Base-by-base conservation (phyloP, 2,888 invertebrate species). In the Parthenolecanium corni region DNA sequence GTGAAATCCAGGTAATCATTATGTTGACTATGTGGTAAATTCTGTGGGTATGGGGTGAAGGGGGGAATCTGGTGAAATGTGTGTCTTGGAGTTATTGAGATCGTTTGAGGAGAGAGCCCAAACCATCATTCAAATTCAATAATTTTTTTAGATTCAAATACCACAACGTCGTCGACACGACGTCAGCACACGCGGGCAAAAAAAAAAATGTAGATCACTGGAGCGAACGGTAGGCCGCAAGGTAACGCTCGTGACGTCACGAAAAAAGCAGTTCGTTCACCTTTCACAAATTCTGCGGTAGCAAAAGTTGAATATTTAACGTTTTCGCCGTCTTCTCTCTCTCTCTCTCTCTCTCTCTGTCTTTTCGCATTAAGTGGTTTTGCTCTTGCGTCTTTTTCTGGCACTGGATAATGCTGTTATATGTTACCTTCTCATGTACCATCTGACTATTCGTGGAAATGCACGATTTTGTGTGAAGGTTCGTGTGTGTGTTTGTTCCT, bases 201-300 rank as follows among this genome's bases (percentile, higher is more conserved):
- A 31, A 31, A 31, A 31, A 31, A 51, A 61, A 61, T 61, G 24
- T 61, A 47, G 61, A 61, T 61, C 61, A 61, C 49, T 61, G 49
- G 61, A 61, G 49, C 49, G 61, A 61, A 49, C 49, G 42, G n/a
- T 31, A 44, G 24, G 58, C 58, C 44, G 36, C 52, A 52, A 52
- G 52, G 52, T 52, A 52, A 54, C 40, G 54, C 24, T 54, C 16
- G 40, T 54, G 54, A 40, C 61, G 49, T 49, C 61, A 61, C 31
- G 11, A n/a, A 38, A 61, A 61, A 40, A 54, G 38, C 47, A 61
- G 61, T 61, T 61, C 61, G 61, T 61, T 61, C 61, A 61, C 61
- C 61, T 61, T 61, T 61, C 47, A 47, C 58, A 49, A 4, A 3
- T 18, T 16, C 42, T 5, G 54, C 24, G 16, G 5, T 3, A 24